Evolutionary conservation across 2,888 invertebrate species (phyloP), one percentile per base, ranked within the genome.

Genomic region (Venusia cambrica): DNA sequence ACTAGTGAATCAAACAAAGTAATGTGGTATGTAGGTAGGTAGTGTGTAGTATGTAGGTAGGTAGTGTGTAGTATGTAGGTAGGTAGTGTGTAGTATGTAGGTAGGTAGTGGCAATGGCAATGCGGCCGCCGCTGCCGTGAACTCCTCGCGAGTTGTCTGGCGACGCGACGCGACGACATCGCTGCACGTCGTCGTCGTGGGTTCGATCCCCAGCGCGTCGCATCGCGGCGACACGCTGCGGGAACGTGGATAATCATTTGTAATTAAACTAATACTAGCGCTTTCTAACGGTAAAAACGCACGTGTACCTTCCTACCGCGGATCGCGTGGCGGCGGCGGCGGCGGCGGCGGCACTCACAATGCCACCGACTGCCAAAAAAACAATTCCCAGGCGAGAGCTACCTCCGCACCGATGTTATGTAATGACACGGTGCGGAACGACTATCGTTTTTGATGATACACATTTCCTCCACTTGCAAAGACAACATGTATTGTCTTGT

Each of bases 241-340:
- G 58, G 62, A 56, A 49, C 42, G 37, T 44, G 41, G 38, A 45
- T 40, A 44, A 33, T 61, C 43, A 54, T 59, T 49, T 54, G 38
- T 48, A 51, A 51, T 57, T 57, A 56, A 45, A 45, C 35, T 52
- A 51, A 57, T 54, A 53, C 50, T 37, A 37, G 39, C 43, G 45
- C 67, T 63, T 62, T 66, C 62, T 57, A 62, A 39, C 37, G 35
- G 42, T 35, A 60, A 66, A 52, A 62, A 61, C 46, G 28, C 29
- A 38, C 45, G 51, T 27, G 35, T 24, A 37, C n/a, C n/a, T n/a
- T n/a, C n/a, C n/a, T n/a, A n/a, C 42, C 41, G 43, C 29, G 32
- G 36, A 41, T 24, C 42, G 46, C 35, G 26, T 17, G 38, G 19
- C 20, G 38, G n/a, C n/a, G n/a, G n/a, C n/a, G n/a, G n/a, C n/a